Conservation (phyloP, 2,888 invertebrate genomes). For the Cartodere bifasciata region DNA sequence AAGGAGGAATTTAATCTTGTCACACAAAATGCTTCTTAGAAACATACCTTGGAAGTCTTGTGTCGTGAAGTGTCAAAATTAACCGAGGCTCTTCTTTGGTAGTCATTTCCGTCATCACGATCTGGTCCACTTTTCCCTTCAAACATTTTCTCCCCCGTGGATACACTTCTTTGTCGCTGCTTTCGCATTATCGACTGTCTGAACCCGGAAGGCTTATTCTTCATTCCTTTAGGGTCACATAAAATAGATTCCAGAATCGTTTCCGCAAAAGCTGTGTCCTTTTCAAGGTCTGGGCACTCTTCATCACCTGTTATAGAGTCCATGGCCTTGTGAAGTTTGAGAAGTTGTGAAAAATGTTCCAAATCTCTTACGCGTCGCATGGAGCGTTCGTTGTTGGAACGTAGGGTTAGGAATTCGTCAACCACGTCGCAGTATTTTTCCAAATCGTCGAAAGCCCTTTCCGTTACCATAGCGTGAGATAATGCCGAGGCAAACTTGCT, state of each 20-base stretch:
- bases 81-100: conserved; percentile 11
- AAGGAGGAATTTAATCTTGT: too few relatives aligned
- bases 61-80: conserved; percentile 11
- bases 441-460: conserved; percentile 63
- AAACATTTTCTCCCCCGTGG: conserved; percentile 45
- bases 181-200: conserved; percentile 42
- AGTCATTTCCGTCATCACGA: conserved; percentile 9
- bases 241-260: conserved; percentile 53
- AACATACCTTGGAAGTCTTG: too few relatives aligned
- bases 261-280: conserved; percentile 47
- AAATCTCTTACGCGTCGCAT: conserved; percentile 57
- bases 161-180: conserved; percentile 47
- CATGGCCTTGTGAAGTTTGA: conserved; percentile 41
- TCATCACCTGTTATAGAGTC: conserved; percentile 32
- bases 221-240: conserved; percentile 29
- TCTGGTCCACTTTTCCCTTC: conserved; percentile 10
- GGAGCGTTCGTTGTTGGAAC: conserved; percentile 57
- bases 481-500: conserved; percentile 43
- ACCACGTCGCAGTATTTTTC: conserved; percentile 65
- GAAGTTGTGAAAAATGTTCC: conserved; percentile 54
- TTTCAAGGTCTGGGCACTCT: conserved; percentile 45
- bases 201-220: conserved; percentile 24
- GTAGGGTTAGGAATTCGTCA: conserved; percentile 59
- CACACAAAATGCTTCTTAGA: too few relatives aligned
- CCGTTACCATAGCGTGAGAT: conserved; percentile 42